phyloP scores from a whole-genome alignment of 2,797 vertebrate genomes.

The Sus cebifrons region DNA sequence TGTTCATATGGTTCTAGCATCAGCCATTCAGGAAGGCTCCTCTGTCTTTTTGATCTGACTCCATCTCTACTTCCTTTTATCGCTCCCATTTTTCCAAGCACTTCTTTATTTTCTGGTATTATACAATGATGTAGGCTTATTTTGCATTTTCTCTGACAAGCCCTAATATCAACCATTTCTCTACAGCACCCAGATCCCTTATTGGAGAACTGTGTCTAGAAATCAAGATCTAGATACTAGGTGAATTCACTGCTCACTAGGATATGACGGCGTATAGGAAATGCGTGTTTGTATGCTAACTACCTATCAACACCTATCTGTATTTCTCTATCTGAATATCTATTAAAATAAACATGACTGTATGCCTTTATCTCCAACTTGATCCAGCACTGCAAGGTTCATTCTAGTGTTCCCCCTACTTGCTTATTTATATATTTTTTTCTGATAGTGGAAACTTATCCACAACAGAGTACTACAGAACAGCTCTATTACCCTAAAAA shows the following conservation, averaged over 20 bases:
- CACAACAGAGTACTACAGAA: not conserved
- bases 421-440: conserved; percentile 11
- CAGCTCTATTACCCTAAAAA: not conserved
- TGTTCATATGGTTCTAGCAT: not conserved
- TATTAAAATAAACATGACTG: not conserved
- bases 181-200: not conserved
- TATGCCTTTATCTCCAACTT: not conserved
- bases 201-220: not conserved
- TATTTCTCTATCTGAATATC: not conserved
- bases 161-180: not conserved
- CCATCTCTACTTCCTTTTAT: not conserved
- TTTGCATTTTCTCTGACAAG: not conserved
- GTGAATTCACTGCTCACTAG: not conserved
- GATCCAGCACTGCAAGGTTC: not conserved
- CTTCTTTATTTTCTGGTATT: not conserved
- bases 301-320: not conserved
- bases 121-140: not conserved
- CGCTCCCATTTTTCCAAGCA: not conserved
- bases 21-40: not conserved
- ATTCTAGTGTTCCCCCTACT: not conserved
- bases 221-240: not conserved
- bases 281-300: not conserved
- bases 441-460: not conserved
- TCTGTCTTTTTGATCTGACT: not conserved
- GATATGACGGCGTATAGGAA: not conserved